Evolutionary conservation across 2,113 vertebrate genomes (phyloP), one percentile per base, ranked within the genome.

Genomic region (Gallinago media): DNA sequence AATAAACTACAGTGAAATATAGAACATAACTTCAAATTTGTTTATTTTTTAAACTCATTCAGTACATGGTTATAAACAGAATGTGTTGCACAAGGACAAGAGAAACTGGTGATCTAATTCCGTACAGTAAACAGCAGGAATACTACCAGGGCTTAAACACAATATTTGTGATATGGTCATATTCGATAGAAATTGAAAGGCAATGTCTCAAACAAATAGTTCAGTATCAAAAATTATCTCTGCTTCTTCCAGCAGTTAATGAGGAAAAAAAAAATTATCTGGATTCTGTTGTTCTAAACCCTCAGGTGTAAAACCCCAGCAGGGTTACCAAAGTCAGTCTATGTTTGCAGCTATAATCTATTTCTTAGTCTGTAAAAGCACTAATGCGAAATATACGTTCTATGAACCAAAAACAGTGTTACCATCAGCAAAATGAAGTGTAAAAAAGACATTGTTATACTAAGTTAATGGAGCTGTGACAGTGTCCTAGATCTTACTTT

Each of bases 331-430:
- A 66, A 80, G 47, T 31, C 75, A 25, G 26, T 67, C 6, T 8
- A 3, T 13, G 6, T 76, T 83, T 77, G 38, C 47, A 74, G 32
- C 38, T 29, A 38, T 23, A 80, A 88, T 79, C 14, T 72, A 67
- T 74, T 77, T 44, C 62, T 83, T 38, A 29, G 34, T 40, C 50
- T 78, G 40, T 55, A 71, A 82, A 79, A 79, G 10, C 58, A 47
- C 31, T 82, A 78, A 65, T 46, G 40, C 1, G 1, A 88, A 93
- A 90, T 73, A 54, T 29, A 90, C 38, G 25, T 70, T 16, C 46
- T 70, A 49, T 70, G 82, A 92, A 94, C 82, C n/a, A 93, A 88
- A 92, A 92, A 0, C 59, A 61, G 27, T 40, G 38, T 68, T 88
- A 52, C 20, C 50, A 86, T 77, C 67, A 90, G 55, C 67, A 95